These are phyloP conservation scores for Lontra canadensis DNA, from an alignment of 2,113 vertebrate species.

Conservation along the genomic window DNA sequence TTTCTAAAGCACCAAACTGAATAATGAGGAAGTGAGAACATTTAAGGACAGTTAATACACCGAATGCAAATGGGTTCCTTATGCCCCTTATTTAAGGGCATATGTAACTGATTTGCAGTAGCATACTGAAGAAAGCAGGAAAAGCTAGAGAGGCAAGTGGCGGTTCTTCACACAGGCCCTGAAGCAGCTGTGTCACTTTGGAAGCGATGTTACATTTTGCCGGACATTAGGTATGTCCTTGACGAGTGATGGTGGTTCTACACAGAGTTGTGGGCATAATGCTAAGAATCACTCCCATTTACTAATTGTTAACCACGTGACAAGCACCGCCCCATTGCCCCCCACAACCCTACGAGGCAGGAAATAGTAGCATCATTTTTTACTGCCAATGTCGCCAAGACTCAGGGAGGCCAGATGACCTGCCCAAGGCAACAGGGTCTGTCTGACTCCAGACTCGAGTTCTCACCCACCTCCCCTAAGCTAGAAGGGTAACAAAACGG, in stretches of 20 bases:
- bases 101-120: neutral
- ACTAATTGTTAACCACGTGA: neutral
- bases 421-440: neutral
- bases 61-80: neutral
- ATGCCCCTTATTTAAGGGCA: neutral
- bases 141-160: neutral
- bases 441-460: neutral
- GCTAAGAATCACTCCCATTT: neutral
- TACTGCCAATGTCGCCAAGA: neutral
- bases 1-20: neutral
- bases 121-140: neutral
- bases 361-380: neutral
- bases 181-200: neutral
- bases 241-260: neutral
- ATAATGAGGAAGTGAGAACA: neutral
- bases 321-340: neutral
- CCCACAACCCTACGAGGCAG: neutral
- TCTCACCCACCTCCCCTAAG: neutral
- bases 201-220: neutral
- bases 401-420: neutral
- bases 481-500: neutral
- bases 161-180: neutral
- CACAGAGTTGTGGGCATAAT: too few species aligned
- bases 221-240: neutral
- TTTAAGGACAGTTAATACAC: neutral